Evolutionary conservation across 1,140 invertebrate genomes (phyloP).

Genomic region (Brachionus plicatilis): DNA sequence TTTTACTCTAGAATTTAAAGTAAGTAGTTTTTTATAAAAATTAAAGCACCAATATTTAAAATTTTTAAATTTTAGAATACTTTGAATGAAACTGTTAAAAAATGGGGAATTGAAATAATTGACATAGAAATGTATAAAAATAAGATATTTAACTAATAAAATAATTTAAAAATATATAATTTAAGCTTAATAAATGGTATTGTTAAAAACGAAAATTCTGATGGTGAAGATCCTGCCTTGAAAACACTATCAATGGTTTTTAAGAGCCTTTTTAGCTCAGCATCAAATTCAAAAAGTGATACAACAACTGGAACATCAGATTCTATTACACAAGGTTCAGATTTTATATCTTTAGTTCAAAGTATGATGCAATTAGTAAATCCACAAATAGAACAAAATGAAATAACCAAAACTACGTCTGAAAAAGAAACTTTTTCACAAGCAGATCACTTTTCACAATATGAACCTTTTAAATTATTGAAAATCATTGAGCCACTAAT

Average conservation of each 20-base stretch:
- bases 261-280: background rate
- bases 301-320: background rate
- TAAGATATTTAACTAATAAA: background rate
- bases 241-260: conserved; percentile 1
- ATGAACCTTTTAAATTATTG: background rate
- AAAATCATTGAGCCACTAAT: background rate
- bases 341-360: conserved; percentile 1
- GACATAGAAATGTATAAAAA: background rate
- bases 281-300: background rate
- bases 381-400: background rate
- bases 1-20: background rate
- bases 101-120: conserved; percentile 34
- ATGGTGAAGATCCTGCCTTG: conserved; percentile 34
- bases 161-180: background rate
- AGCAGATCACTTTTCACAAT: background rate
- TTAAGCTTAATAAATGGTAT: background rate
- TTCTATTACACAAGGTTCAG: background rate
- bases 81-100: conserved; percentile 7
- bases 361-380: background rate
- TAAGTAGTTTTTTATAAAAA: background rate
- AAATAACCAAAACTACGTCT: background rate
- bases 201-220: background rate
- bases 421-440: background rate
- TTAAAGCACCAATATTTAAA: too few relatives aligned
- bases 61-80: background rate